Conservation (phyloP, 2,888 invertebrate genomes). For the Vanessa cardui region DNA sequence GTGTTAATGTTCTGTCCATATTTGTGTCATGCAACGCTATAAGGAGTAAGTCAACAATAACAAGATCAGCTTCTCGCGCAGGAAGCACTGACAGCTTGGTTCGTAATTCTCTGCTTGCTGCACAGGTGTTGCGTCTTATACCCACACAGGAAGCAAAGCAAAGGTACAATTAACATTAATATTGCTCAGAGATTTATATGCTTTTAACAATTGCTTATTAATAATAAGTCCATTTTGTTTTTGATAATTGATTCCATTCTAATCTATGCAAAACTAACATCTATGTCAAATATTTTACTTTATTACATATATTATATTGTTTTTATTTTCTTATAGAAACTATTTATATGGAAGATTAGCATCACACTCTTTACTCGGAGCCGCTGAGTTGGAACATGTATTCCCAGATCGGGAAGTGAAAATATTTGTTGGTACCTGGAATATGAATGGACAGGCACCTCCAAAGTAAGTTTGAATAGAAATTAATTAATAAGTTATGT, state of each 20-base stretch:
- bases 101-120: slow-evolving; percentile 88
- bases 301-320: neutral
- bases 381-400: slow-evolving; percentile 92
- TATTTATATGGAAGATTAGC: slow-evolving; percentile 91
- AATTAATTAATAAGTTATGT: neutral
- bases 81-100: slow-evolving; percentile 87
- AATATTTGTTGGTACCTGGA: slow-evolving; percentile 97
- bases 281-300: neutral
- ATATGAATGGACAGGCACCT: slow-evolving; percentile 96
- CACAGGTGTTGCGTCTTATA: slow-evolving; percentile 90
- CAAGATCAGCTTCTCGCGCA: slow-evolving; percentile 69
- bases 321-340: slow-evolving; percentile 81
- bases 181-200: neutral
- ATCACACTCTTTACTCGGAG: slow-evolving; percentile 91
- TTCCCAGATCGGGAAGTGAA: slow-evolving; percentile 93
- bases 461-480: slow-evolving; percentile 79
- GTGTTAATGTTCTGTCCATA: slow-evolving; percentile 31
- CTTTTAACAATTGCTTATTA: slow-evolving; percentile 3
- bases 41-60: slow-evolving; percentile 73
- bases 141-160: slow-evolving; percentile 92
- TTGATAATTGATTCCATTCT: neutral
- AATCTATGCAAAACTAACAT: neutral
- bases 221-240: neutral
- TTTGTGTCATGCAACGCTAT: slow-evolving; percentile 36
- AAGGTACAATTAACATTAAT: slow-evolving; percentile 71